Percentiles rank a stretch among this genome's conserved stretches.
These are phyloP conservation scores for Steinernema carpocapsae DNA, from an alignment of 2,888 invertebrate genomes.

Conservation along the genomic window DNA sequence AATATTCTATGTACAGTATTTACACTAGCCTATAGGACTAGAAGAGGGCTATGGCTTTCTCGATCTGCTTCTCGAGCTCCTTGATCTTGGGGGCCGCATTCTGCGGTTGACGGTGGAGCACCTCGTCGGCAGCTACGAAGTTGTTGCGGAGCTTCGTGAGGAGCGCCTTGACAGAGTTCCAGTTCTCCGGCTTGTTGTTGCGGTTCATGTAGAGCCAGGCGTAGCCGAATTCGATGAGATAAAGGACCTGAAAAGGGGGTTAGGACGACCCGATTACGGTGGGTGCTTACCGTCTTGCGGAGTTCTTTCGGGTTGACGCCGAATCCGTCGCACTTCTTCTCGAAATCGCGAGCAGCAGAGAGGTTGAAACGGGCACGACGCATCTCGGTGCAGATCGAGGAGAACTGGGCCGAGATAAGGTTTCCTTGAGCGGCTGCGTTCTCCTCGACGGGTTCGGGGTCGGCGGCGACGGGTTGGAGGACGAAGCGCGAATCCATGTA, in stretches of 20 bases:
- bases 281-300: conserved; percentile 40
- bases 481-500: conserved; percentile 27
- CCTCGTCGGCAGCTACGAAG: conserved; percentile 44
- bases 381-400: conserved; percentile 42
- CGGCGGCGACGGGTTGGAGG: background rate
- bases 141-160: conserved; percentile 40
- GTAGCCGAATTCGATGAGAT: conserved; percentile 50
- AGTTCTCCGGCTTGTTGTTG: conserved; percentile 37
- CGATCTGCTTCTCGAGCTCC: conserved; percentile 18
- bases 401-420: conserved; percentile 46
- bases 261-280: background rate
- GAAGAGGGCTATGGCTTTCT: background rate
- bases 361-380: conserved; percentile 42
- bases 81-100: conserved; percentile 3
- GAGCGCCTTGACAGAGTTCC: conserved; percentile 38
- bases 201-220: conserved; percentile 54
- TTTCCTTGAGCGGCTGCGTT: conserved; percentile 33
- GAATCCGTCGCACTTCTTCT: conserved; percentile 24
- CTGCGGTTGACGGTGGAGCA: conserved; percentile 23
- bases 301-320: conserved; percentile 43
- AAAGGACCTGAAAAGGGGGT: conserved; percentile 44
- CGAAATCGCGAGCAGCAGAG: conserved; percentile 42
- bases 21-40: background rate
- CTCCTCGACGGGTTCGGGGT: background rate
- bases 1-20: conserved; percentile 13